These are phyloP conservation scores for Pocillopora verrucosa DNA, from an alignment of 64 coral and sea anemone genomes.

Conservation along the genomic window DNA sequence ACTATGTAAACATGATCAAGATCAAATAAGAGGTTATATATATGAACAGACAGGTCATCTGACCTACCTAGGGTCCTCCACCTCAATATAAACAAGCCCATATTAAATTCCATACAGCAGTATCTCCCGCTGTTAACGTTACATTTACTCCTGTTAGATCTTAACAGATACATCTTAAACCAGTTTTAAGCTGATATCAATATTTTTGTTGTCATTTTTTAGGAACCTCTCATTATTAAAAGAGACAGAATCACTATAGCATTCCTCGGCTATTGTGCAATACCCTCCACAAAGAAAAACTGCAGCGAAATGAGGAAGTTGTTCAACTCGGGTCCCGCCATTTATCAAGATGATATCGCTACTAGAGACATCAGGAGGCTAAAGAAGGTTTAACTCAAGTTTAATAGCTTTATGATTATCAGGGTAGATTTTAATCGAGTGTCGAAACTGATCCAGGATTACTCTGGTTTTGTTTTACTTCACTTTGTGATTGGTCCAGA, in stretches of 20 bases:
- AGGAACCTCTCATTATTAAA: slow-evolving; percentile 15
- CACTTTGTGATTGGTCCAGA: no score
- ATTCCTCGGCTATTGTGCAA: slow-evolving; percentile 80
- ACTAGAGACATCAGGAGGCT: slow-evolving; percentile 63
- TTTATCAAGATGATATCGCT: slow-evolving; percentile 52
- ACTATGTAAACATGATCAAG: no score
- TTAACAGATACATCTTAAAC: not conserved
- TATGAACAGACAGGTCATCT: no score
- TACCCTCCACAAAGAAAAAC: not conserved
- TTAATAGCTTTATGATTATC: not conserved
- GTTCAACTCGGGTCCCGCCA: slow-evolving; percentile 50
- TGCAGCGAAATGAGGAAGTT: slow-evolving; percentile 62
- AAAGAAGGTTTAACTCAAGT: slow-evolving; percentile 1
- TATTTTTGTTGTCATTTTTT: not conserved
- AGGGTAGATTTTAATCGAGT: no score
- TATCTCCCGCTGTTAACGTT: no score
- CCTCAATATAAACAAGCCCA: no score
- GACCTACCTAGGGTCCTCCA: no score
- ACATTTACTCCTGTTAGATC: no score
- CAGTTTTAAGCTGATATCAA: not conserved
- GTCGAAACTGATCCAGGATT: no score
- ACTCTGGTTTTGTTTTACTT: no score
- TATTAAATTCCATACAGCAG: no score
- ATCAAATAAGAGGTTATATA: no score
- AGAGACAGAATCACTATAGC: slow-evolving; percentile 62